Base-by-base conservation (phyloP, 2,113 vertebrate species). In the Tupaia chinensis region DNA sequence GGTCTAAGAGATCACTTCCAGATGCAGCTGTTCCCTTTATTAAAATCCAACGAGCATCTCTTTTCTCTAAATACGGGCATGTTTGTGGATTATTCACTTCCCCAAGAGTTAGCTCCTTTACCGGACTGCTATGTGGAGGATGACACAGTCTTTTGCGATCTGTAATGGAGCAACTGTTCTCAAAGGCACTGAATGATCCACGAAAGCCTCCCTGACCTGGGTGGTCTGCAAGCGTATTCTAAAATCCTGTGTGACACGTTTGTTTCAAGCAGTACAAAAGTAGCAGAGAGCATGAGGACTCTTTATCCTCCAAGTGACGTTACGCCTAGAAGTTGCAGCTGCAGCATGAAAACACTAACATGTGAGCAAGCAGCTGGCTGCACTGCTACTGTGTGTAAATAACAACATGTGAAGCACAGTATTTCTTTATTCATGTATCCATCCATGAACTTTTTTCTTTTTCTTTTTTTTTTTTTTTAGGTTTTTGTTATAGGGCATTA, bases 41-140 rank as follows among this genome's bases (percentile, higher is more conserved):
- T 13, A 92, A 87, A 88, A 70, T 93, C 25, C 74, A n/a, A 69
- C 90, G 34, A 87, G 5, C 10, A n/a, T 27, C 44, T 27, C n/a
- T 92, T 72, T 95, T 87, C 63, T 56, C 15, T 72, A 77, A 93
- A 84, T 34, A 87, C 20, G 77, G 4, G 73, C 22, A 83, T 12
- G 44, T 76, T 84, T 27, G 20, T 87, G 29, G 27, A 89, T 76
- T 32, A 85, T 11, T 61, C 14, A 32, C 60, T 32, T 89, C 76
- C n/a, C 79, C 27, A 65, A 78, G n/a, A 78, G 7, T 16, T 65
- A 86, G 34, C 12, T 76, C 72, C 70, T 17, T 61, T 10, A 12
- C 60, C 60, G 65, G 15, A 72, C 1, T 23, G 56, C 3, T 53
- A 58, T 0, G 5, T 34, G 25, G 56, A 80, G 9, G 3, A 78